Conservation (phyloP, 2,797 vertebrate species). For the Channa striata region DNA sequence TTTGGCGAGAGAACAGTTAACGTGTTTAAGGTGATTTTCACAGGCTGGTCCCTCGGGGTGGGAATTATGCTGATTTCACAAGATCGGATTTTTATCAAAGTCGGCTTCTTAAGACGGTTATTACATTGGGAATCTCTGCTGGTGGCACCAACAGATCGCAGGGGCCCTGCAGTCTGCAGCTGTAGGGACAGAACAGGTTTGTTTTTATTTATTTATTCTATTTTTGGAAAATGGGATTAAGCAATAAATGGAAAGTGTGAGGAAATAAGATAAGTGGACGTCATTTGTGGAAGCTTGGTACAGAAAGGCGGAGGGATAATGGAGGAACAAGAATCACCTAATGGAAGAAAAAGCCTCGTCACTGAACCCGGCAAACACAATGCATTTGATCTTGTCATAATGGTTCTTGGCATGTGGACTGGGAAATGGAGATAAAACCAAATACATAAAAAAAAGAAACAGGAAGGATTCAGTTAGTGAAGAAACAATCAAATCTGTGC, state of each 20-base stretch:
- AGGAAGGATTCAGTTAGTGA: not conserved
- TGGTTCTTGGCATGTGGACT: not conserved
- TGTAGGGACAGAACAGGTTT: not conserved
- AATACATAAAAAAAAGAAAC: not conserved
- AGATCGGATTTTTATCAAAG: conserved; percentile 28
- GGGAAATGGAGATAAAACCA: conserved; percentile 2
- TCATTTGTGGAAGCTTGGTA: conserved; percentile 24
- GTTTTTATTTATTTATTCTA: not conserved
- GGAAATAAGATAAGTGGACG: not conserved
- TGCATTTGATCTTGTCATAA: conserved; percentile 26
- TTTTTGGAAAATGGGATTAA: not conserved
- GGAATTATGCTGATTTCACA: conserved; percentile 21
- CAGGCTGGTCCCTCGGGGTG: conserved; percentile 12
- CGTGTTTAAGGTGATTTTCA: conserved; percentile 15
- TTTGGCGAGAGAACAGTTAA: conserved; percentile 1
- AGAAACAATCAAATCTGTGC: conserved; percentile 19
- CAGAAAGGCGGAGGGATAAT: conserved; percentile 8
- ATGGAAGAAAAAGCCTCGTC: conserved; percentile 26
- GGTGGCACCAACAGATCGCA: conserved; percentile 4
- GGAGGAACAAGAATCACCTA: conserved; percentile 21
- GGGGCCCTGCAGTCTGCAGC: not conserved
- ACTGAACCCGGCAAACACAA: conserved; percentile 33
- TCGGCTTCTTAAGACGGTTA: conserved; percentile 1
- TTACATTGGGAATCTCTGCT: not conserved
- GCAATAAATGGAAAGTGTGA: not conserved